Evolutionary conservation across 2,797 vertebrate species (phyloP).

Genomic region (Pampus argenteus): DNA sequence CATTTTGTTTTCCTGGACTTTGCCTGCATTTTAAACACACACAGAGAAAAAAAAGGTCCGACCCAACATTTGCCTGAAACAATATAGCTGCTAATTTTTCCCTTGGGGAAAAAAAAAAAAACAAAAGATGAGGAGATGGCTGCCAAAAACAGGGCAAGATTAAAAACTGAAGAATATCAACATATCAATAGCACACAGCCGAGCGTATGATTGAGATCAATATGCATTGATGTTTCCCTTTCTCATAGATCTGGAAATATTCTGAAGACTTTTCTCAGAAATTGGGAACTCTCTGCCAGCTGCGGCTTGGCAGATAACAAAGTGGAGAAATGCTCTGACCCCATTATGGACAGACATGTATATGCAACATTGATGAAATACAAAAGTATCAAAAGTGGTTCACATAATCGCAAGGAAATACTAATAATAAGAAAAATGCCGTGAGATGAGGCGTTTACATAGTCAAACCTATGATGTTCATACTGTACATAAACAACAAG

Average conservation of each 20-base stretch:
- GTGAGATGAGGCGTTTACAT: constrained; percentile 24
- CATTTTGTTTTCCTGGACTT: constrained; percentile 47
- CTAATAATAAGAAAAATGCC: constrained; percentile 5
- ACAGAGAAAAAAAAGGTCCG: constrained; percentile 13
- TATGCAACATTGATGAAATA: constrained; percentile 24
- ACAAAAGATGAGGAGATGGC: constrained; percentile 25
- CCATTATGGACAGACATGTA: constrained; percentile 28
- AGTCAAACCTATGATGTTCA: constrained; percentile 24
- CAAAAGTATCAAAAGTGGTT: constrained; percentile 27
- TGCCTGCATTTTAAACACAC: constrained; percentile 34
- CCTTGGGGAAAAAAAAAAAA: constrained; percentile 10
- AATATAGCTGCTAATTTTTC: constrained; percentile 16
- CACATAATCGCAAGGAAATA: constrained; percentile 16
- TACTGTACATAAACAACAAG: constrained; percentile 24
- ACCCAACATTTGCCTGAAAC: constrained; percentile 36
- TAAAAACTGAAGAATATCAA: constrained; percentile 44
- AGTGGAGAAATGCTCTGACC: constrained; percentile 45
- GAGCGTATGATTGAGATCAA: constrained; percentile 38
- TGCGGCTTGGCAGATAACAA: constrained; percentile 36
- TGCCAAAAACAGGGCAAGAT: constrained; percentile 36
- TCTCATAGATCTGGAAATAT: constrained; percentile 37
- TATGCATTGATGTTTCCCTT: constrained; percentile 29
- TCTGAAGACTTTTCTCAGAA: constrained; percentile 37
- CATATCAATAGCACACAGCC: constrained; percentile 36
- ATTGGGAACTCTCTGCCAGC: constrained; percentile 40